Base-by-base conservation (phyloP, 2,888 invertebrate species). In the Allygus modestus region DNA sequence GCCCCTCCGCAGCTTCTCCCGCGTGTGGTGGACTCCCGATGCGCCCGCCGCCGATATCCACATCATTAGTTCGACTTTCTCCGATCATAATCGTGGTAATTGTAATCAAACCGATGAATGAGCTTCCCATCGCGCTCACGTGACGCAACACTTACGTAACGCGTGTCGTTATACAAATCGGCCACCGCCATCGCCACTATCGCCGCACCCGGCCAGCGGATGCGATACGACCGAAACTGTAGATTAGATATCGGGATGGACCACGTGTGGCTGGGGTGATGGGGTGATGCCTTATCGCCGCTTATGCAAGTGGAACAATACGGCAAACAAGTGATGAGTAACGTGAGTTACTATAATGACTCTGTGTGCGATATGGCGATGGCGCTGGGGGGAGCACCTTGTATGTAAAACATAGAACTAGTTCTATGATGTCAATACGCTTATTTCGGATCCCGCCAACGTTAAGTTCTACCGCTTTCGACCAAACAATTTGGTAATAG, bases 91-190 rank as follows among this genome's bases (percentile, higher is more conserved):
- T 65, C 65, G 65, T 65, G 65, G 65, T 65, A 65, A 65, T 65
- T 65, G 65, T 65, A 65, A 65, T 65, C 65, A 65, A 65, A 31
- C 65, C 65, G 65, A 65, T 65, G 65, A 65, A 65, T 65, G 65
- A 65, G 65, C 65, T 65, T 65, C 65, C 65, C 65, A 65, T 65
- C 65, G 65, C 28, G 65, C 65, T 9, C 7, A 5, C 65, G 5
- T 31, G 65, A 58, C 65, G 65, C 31, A 65, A 54, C 54, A 31
- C 17, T 65, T 65, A 31, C 65, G 31, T 65, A 31, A 65, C 65
- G 54, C n/a, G 54, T n/a, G n/a, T 54, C 54, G 54, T 54, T 54
- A 54, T 15, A 54, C 54, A 54, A 15, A 54, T 54, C 54, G 20
- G 46, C 37, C 51, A 12, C 46, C 46, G n/a, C 46, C 46, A 46